These are phyloP conservation scores for Syngnathus rostellatus DNA, from an alignment of 2,797 vertebrate species.

Conservation along the genomic window DNA sequence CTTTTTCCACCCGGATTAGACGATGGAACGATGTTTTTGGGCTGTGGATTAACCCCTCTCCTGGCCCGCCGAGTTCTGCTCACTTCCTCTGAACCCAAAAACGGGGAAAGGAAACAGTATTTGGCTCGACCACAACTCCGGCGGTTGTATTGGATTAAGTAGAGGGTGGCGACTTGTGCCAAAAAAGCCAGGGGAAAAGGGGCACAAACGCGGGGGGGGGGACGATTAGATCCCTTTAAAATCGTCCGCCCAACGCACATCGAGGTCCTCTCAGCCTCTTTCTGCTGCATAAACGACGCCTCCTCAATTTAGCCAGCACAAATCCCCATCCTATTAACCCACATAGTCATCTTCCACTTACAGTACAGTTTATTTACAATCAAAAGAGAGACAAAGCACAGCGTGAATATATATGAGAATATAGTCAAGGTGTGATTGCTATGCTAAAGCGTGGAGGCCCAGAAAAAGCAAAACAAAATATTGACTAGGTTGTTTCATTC, in stretches of 20 bases:
- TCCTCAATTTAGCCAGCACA: conserved; percentile 29
- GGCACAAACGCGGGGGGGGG: too few relatives aligned
- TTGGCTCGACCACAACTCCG: conserved; percentile 16
- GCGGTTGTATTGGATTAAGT: conserved; percentile 13
- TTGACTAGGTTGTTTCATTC: neutral
- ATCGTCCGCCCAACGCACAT: conserved; percentile 9
- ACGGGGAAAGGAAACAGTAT: conserved; percentile 7
- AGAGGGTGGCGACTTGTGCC: conserved; percentile 1
- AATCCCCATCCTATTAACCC: conserved; percentile 36
- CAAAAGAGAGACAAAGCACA: conserved; percentile 8
- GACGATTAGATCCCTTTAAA: conserved; percentile 5
- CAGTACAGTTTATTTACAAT: conserved; percentile 1
- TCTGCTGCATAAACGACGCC: conserved; percentile 13
- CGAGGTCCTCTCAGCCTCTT: conserved; percentile 14
- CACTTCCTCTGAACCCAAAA: conserved; percentile 22
- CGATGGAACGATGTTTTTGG: conserved; percentile 58
- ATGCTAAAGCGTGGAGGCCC: neutral
- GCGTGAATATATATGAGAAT: conserved; percentile 6
- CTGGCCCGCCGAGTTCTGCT: conserved; percentile 32
- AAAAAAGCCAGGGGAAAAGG: conserved; percentile 5
- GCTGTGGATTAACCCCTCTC: conserved; percentile 52
- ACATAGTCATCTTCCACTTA: conserved; percentile 13
- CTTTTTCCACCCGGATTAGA: conserved; percentile 55
- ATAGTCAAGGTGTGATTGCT: neutral
- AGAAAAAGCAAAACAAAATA: neutral